Evolutionary conservation across 2,888 invertebrate genomes (phyloP), one percentile per base, ranked within the genome.

Genomic region (Drosophila trichaetosa): DNA sequence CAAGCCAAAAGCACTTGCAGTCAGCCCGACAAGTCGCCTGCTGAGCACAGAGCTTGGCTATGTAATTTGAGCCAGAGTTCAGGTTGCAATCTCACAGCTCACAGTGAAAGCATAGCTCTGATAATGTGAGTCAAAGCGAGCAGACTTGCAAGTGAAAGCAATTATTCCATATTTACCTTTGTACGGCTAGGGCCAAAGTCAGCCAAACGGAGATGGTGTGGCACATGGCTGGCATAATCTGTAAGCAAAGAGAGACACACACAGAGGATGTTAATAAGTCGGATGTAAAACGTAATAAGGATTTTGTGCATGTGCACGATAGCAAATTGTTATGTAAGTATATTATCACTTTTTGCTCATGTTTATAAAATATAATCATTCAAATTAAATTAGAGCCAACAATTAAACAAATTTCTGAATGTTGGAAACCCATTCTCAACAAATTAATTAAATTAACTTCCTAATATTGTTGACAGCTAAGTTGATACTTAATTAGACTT

Each of bases 191-290:
- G 0, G 97, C 96, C 79, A 98, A 94, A 0, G 98, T 98, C 84
- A 98, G 94, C 98, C 98, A 98, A 74, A 98, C 98, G 82, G 98
- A 97, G 6, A 98, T 97, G 6, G 98, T 98, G 94, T 98, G 98
- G 93, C 98, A 98, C 94, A 98, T 95, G 29, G 97, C 96, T 29
- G 98, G 98, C 80, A 98, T 89, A 69, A 92, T 90, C 93, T 93
- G 90, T 10, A 91, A 91, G 68, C 48, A 74, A 62, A 68, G 27
- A 63, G 40, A 60, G 16, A 24, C 16, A 65, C 16, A 65, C 53
- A 68, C 8, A 52, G 27, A 6, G 31, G 18, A 21, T 36, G 38
- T 27, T 8, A 21, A 49, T 53, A 57, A 70, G 72, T 59, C 38
- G 49, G 34, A 58, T 34, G 53, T n/a, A 13, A 48, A 34, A 34